Conservation (phyloP, 2,797 vertebrate genomes). For the Manis pentadactyla region DNA sequence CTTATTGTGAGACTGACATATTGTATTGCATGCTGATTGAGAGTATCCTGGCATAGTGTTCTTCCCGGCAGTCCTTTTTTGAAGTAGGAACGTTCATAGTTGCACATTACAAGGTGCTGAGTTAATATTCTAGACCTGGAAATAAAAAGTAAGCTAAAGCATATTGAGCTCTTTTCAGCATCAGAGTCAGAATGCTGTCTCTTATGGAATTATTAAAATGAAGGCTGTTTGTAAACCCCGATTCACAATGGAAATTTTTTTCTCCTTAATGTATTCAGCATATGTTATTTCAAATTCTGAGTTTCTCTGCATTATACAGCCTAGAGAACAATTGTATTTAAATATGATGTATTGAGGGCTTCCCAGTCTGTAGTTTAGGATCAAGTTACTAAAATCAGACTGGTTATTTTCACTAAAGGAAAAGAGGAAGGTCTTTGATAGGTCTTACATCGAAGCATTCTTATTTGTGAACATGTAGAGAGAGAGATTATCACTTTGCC, state of each 20-base stretch:
- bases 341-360: not conserved
- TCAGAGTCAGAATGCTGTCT: not conserved
- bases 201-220: not conserved
- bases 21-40: not conserved
- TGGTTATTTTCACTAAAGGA: constrained; percentile 41
- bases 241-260: constrained; percentile 26
- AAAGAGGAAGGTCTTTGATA: not conserved
- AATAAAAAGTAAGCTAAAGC: not conserved
- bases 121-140: constrained; percentile 9
- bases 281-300: constrained; percentile 3
- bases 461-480: not conserved
- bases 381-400: constrained; percentile 35
- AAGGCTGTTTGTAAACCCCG: not conserved
- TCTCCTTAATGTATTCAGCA: not conserved
- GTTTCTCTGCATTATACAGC: not conserved
- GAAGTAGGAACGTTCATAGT: not conserved
- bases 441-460: constrained; percentile 19
- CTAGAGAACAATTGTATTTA: constrained; percentile 22
- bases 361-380: not conserved
- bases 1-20: not conserved
- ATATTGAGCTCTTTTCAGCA: not conserved
- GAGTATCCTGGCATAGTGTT: not conserved
- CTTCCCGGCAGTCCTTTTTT: not conserved
- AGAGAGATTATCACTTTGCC: not conserved
- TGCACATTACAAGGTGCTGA: not conserved